Percentiles rank a stretch among this genome's conserved stretches.
Conservation (phyloP, 2,113 vertebrate species). For the Lagopus leucura region DNA sequence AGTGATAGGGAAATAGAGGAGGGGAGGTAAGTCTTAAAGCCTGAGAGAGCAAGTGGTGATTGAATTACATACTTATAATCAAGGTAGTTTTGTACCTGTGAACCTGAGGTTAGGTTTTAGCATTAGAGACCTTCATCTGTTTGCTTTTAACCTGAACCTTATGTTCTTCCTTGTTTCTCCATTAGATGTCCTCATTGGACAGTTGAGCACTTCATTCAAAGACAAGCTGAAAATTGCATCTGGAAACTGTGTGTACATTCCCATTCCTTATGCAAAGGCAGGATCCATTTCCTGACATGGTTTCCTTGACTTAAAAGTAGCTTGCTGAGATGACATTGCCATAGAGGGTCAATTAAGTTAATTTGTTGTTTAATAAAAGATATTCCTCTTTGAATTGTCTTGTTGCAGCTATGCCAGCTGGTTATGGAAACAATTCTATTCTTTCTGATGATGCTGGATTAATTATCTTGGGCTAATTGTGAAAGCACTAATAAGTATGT, state of each 20-base stretch:
- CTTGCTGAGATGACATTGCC: not conserved
- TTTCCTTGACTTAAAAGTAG: not conserved
- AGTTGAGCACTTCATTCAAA: conserved; percentile 1
- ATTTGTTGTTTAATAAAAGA: conserved; percentile 14
- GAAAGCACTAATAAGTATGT: conserved; percentile 15
- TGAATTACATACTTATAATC: not conserved
- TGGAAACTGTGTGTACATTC: not conserved
- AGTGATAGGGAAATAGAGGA: not conserved
- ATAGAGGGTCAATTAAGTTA: not conserved
- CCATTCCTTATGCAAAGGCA: not conserved
- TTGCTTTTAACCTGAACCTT: not conserved
- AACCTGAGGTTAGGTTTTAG: not conserved
- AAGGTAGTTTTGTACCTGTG: not conserved
- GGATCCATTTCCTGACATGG: not conserved
- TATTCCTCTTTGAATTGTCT: conserved; percentile 12
- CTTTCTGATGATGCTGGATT: conserved; percentile 9
- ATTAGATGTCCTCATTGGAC: conserved; percentile 67
- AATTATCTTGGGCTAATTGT: conserved; percentile 29
- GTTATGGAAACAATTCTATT: not conserved
- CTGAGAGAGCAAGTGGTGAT: not conserved
- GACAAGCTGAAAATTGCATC: not conserved
- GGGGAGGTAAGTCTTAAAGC: not conserved
- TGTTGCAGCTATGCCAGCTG: not conserved
- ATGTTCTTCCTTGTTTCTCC: conserved; percentile 43
- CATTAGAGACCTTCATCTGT: not conserved